Conservation (phyloP, 2,113 vertebrate species). For the Ranitomeya variabilis region DNA sequence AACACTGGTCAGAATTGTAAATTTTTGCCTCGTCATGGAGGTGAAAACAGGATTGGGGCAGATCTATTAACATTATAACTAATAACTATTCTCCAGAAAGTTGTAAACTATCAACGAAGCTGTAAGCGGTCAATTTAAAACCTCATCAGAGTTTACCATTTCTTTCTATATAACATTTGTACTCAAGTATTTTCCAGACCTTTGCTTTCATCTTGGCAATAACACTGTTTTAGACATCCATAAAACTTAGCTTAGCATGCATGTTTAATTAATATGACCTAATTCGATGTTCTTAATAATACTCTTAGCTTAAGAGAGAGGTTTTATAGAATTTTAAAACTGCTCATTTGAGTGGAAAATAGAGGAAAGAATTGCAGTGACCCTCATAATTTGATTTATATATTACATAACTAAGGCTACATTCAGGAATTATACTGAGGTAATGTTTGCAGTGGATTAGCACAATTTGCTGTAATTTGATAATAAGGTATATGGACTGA, state of each 20-base stretch:
- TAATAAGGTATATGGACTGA: not conserved
- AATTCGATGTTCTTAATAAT: conserved; percentile 42
- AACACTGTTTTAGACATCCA: not conserved
- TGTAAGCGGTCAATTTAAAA: not conserved
- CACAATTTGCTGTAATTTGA: not conserved
- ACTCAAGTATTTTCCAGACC: conserved; percentile 2
- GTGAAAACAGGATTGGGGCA: no score
- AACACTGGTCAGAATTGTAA: no score
- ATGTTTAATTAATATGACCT: conserved; percentile 52
- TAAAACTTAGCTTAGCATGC: not conserved
- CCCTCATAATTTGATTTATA: conserved; percentile 26
- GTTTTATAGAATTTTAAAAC: conserved; percentile 25
- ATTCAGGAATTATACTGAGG: not conserved
- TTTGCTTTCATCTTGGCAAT: not conserved
- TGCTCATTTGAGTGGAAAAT: conserved; percentile 38
- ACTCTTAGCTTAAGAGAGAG: conserved; percentile 1
- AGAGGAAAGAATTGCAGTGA: conserved; percentile 28
- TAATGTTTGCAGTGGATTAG: conserved; percentile 6
- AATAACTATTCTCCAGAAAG: no score
- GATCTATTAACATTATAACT: no score
- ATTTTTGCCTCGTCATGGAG: no score
- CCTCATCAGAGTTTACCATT: not conserved
- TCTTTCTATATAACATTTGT: conserved; percentile 5
- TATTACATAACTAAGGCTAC: conserved; percentile 11
- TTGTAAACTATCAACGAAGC: not conserved